These are phyloP conservation scores for Luperina testacea DNA, from an alignment of 2,888 invertebrate species.

Conservation along the genomic window DNA sequence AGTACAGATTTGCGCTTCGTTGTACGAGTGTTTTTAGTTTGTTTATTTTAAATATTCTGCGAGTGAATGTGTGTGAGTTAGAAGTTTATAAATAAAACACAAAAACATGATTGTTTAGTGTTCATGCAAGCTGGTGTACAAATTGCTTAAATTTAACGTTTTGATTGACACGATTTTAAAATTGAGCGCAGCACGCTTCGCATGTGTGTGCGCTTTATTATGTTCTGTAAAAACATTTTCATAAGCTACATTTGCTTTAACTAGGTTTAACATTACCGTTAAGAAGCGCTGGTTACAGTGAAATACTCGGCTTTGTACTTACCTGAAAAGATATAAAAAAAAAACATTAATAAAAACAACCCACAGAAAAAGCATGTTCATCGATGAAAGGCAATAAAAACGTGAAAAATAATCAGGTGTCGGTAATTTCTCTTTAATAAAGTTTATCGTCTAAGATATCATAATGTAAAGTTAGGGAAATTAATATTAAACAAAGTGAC, in stretches of 20 bases:
- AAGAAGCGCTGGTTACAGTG: background rate
- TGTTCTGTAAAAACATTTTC: background rate
- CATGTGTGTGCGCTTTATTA: background rate
- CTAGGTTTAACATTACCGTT: constrained; percentile 36
- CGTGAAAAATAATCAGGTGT: background rate
- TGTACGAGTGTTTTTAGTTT: constrained; percentile 26
- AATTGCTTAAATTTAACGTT: background rate
- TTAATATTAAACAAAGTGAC: background rate
- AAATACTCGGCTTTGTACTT: constrained; percentile 35
- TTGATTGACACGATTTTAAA: background rate
- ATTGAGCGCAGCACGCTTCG: background rate
- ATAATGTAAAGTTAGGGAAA: background rate
- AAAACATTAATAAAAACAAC: constrained; percentile 10
- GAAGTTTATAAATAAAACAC: background rate
- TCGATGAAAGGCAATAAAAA: background rate
- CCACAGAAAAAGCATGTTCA: background rate
- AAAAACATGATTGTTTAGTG: background rate
- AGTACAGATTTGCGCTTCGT: constrained; percentile 22
- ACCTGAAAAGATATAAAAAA: constrained; percentile 44
- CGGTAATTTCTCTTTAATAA: background rate
- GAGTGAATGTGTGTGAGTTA: background rate
- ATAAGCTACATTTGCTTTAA: background rate
- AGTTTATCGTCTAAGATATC: background rate
- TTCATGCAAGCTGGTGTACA: background rate
- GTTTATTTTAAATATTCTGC: constrained; percentile 16